phyloP scores from a whole-genome alignment of 2,888 invertebrate genomes.

The Argynnis bischoffii region DNA sequence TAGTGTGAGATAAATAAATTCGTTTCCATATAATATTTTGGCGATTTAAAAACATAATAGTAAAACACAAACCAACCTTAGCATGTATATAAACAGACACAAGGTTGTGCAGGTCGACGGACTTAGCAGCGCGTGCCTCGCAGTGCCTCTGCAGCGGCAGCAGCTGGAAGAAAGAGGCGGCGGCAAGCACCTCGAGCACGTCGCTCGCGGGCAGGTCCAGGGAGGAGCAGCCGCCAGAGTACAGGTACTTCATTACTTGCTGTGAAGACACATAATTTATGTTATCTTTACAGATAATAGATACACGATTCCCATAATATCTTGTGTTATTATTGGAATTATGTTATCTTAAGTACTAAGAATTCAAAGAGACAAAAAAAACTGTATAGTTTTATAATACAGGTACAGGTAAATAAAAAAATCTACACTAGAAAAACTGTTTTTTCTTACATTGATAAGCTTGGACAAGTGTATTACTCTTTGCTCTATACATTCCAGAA shows the following conservation, averaged over 20 bases:
- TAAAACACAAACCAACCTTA: slow-evolving; percentile 81
- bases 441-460: no score
- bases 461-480: no score
- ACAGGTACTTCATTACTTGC: slow-evolving; percentile 96
- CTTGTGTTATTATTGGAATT: no score
- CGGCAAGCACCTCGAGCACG: slow-evolving; percentile 93
- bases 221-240: slow-evolving; percentile 92
- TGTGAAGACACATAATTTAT: slow-evolving; percentile 57
- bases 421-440: no score
- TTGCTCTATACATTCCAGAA: no score
- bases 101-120: slow-evolving; percentile 93
- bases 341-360: no score
- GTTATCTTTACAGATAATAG: background rate
- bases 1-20: no score
- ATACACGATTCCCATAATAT: no score
- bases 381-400: no score
- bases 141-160: slow-evolving; percentile 92
- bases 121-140: slow-evolving; percentile 91
- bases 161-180: slow-evolving; percentile 95
- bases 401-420: no score
- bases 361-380: no score
- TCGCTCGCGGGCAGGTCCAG: slow-evolving; percentile 90
- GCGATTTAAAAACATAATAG: background rate
- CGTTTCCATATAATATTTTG: no score
- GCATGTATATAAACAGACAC: slow-evolving; percentile 97